A percentile compares a stretch with the other conserved stretches of the same genome.
phyloP scores from a whole-genome alignment of 2,113 vertebrate genomes.

The Chlamydotis undulata region DNA sequence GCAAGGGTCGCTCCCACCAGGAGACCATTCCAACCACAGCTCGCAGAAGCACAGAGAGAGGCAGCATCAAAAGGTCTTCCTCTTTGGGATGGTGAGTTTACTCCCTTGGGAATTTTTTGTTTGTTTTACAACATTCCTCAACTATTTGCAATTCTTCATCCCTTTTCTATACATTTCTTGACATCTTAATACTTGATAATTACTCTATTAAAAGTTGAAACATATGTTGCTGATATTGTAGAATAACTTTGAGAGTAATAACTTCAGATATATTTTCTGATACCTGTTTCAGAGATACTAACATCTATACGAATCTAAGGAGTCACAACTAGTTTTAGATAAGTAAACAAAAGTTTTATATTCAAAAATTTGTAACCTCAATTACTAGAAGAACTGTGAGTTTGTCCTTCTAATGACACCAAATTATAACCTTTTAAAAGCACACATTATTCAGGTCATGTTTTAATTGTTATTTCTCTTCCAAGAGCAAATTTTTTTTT shows the following conservation, averaged over 20 bases:
- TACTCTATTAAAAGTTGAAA: neutral
- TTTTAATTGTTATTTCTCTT: neutral
- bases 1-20: neutral
- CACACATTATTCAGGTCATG: neutral
- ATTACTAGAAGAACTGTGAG: neutral
- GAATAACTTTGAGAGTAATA: neutral
- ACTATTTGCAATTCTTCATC: neutral
- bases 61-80: neutral
- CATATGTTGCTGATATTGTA: neutral
- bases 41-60: neutral
- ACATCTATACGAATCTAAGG: neutral
- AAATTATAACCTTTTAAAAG: neutral
- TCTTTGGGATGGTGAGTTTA: neutral
- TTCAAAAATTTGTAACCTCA: neutral
- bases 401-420: neutral
- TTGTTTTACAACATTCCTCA: neutral
- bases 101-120: neutral
- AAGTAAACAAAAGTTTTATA: neutral
- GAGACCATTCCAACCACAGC: neutral
- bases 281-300: neutral
- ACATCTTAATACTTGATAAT: neutral
- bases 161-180: neutral
- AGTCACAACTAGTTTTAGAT: neutral
- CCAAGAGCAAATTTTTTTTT: neutral
- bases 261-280: neutral